These are phyloP conservation scores for Lutraria lutraria DNA, from an alignment of 2,888 invertebrate species.

Conservation along the genomic window DNA sequence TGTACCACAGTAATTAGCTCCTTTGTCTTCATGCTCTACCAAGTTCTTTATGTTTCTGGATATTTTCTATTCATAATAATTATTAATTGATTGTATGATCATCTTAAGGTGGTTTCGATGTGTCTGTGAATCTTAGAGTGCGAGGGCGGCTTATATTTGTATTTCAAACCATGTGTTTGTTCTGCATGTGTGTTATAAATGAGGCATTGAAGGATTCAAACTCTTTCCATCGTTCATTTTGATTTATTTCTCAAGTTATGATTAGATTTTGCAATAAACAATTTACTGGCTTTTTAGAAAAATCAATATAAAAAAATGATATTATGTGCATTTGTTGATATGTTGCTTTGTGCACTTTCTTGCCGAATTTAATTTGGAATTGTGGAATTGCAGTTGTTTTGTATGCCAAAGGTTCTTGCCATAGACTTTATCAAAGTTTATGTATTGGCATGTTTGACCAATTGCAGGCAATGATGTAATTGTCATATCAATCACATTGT, in stretches of 20 bases:
- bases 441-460: no score
- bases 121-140: not conserved
- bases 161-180: not conserved
- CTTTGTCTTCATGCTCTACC: not conserved
- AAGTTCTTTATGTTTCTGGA: not conserved
- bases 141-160: not conserved
- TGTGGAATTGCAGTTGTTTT: not conserved
- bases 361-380: not conserved
- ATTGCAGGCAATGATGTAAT: no score
- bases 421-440: no score
- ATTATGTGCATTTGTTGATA: not conserved
- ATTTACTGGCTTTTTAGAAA: not conserved
- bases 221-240: not conserved
- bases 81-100: not conserved
- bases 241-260: not conserved
- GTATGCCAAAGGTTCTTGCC: no score
- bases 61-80: not conserved
- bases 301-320: not conserved
- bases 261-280: not conserved
- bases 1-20: no score
- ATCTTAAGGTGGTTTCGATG: not conserved
- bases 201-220: not conserved
- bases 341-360: not conserved
- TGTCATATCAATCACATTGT: no score
- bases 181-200: not conserved